phyloP scores from a whole-genome alignment of 2,797 vertebrate species.

The Hirundo rustica region DNA sequence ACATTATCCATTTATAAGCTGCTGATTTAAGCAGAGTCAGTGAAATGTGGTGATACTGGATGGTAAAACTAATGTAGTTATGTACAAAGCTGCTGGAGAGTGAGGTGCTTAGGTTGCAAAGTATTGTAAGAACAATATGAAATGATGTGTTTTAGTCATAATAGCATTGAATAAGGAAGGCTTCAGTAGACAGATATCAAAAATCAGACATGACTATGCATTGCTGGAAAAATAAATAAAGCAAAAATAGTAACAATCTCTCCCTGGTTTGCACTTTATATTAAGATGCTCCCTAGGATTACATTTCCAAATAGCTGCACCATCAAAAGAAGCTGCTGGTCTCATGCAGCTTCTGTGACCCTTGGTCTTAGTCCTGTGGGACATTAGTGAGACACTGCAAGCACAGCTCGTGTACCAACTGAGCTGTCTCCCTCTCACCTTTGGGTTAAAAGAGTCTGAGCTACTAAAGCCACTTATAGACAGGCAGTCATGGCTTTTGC shows the following conservation, averaged over 20 bases:
- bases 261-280: neutral
- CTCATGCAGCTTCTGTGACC: neutral
- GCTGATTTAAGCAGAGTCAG: conserved; percentile 5
- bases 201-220: neutral
- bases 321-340: neutral
- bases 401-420: fast-evolving
- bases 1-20: neutral
- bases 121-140: neutral
- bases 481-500: neutral
- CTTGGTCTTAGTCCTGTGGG: neutral
- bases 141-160: neutral
- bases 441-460: neutral
- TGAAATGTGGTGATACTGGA: neutral
- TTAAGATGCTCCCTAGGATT: neutral
- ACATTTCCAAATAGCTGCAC: neutral
- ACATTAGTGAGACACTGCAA: neutral
- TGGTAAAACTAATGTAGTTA: neutral
- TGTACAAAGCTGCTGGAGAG: neutral
- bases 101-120: neutral
- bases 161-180: neutral
- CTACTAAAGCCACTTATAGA: neutral
- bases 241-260: neutral
- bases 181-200: neutral
- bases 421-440: neutral
- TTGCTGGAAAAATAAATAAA: neutral